Percentiles rank a stretch among this genome's conserved stretches.
Conservation (phyloP, 2,113 vertebrate genomes). For the Scortum barcoo region DNA sequence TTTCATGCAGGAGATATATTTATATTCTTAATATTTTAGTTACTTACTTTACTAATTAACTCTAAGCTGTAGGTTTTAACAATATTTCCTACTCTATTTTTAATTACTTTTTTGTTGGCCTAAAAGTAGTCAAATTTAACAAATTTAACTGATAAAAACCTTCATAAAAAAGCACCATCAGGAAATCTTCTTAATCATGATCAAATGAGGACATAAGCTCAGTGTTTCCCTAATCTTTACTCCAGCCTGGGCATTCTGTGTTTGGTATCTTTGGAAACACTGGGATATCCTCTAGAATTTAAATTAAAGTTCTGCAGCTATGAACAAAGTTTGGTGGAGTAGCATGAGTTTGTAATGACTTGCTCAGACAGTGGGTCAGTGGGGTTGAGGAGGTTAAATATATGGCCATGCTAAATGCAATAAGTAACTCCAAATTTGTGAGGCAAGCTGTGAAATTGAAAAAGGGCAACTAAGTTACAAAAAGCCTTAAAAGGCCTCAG, state of each 20-base stretch:
- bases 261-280: neutral
- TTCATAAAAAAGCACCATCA: neutral
- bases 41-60: too few relatives aligned
- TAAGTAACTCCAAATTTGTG: constrained; percentile 57
- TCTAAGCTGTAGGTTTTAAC: too few relatives aligned
- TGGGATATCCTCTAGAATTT: neutral
- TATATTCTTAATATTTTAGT: neutral
- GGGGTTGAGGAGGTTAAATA: constrained; percentile 45
- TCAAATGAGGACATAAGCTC: neutral
- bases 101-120: neutral
- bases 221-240: neutral
- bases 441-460: constrained; percentile 75
- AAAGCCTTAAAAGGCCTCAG: constrained; percentile 50
- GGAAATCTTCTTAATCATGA: neutral
- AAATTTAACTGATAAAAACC: too few relatives aligned
- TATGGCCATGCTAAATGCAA: constrained; percentile 45
- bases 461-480: constrained; percentile 57
- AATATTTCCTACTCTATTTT: too few relatives aligned
- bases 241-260: neutral
- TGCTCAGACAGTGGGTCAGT: constrained; percentile 25
- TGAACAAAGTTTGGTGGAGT: constrained; percentile 14
- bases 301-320: neutral
- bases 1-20: neutral
- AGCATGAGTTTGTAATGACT: neutral
- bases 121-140: neutral